Base-by-base conservation (phyloP, 1,140 invertebrate species). In the Glossosoma conforme region DNA sequence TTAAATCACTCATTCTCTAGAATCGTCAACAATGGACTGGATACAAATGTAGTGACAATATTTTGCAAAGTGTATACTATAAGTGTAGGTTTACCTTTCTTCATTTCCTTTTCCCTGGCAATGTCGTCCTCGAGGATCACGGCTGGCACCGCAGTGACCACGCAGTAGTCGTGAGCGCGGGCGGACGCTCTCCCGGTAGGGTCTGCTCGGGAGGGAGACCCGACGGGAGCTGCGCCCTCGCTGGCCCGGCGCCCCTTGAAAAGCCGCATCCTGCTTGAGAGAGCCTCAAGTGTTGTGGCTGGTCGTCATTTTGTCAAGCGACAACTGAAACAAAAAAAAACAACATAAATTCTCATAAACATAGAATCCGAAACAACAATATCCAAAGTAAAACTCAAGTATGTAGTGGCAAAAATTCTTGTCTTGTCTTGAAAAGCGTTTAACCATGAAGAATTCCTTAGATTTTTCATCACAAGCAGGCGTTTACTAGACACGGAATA, bases 61-160 rank as follows among this genome's bases (percentile, higher is more conserved):
- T n/a, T n/a, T n/a, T n/a, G n/a, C n/a, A n/a, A n/a, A n/a, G n/a
- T n/a, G n/a, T n/a, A n/a, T n/a, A n/a, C n/a, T n/a, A n/a, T n/a
- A n/a, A n/a, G n/a, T n/a, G n/a, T n/a, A n/a, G n/a, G n/a, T 19
- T 15, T 58, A 72, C 72, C 72, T 65, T 72, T 75, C 48, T 75
- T 75, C 68, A 72, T 75, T 47, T 59, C 57, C 20, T 59, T 59
- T 57, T 74, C 72, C 57, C 66, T 71, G 24, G 70, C 68, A 52
- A 69, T 53, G 61, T 71, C 76, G 58, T 80, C 77, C 55, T 82
- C 75, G 64, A 80, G 75, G 54, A 79, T 76, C 45, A 79, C 75
- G 42, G 77, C 77, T 44, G 77, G 77, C 47, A 80, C 65, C 37
- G 77, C 77, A 46, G 77, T 80, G 48, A 80, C 77, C 51, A 79